phyloP scores from a whole-genome alignment of 1,140 invertebrate genomes.

The Hirudo medicinalis region DNA sequence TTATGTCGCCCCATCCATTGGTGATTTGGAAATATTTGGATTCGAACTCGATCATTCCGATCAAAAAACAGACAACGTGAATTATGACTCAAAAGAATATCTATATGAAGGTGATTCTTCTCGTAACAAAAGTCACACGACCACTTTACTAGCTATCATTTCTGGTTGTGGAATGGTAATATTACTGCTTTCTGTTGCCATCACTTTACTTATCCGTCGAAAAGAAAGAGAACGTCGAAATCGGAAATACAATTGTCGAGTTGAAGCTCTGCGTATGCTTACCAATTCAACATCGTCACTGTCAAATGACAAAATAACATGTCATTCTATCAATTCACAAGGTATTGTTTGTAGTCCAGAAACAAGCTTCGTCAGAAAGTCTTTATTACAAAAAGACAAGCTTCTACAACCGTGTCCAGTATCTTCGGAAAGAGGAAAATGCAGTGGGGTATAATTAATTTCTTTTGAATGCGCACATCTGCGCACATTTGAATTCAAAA shows the following conservation, averaged over 20 bases:
- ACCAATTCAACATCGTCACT: not conserved
- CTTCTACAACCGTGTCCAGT: no score
- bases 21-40: not conserved
- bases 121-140: not conserved
- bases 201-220: constrained; percentile 2
- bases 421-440: no score
- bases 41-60: not conserved
- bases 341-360: no score
- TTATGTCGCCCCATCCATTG: not conserved
- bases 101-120: not conserved
- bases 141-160: not conserved
- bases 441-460: no score
- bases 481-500: no score
- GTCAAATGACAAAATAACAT: no score
- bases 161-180: not conserved
- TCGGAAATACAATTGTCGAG: constrained; percentile 18
- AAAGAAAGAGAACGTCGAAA: constrained; percentile 11
- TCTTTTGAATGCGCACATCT: no score
- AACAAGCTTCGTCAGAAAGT: no score
- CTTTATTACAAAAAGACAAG: no score
- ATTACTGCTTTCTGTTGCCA: constrained; percentile 11
- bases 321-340: no score
- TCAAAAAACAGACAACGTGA: not conserved
- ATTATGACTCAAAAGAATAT: not conserved
- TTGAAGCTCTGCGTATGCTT: constrained; percentile 16